phyloP scores from a whole-genome alignment of 2,113 vertebrate genomes.

The Thalassoma bifasciatum region DNA sequence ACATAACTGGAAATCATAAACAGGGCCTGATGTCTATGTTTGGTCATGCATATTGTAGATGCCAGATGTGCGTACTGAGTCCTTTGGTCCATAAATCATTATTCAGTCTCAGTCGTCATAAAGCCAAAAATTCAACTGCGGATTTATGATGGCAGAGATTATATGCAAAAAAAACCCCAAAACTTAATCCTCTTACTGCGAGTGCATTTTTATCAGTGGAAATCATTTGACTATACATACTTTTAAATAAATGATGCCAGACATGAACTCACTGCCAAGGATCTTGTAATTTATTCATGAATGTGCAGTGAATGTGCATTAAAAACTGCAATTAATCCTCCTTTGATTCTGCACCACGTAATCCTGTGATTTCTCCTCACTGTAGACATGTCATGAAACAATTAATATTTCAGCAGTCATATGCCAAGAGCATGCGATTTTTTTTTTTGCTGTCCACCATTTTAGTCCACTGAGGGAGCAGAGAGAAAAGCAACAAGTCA shows the following conservation, averaged over 20 bases:
- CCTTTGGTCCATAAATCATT: slow-evolving; percentile 40
- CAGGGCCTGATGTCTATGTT: slow-evolving; percentile 43
- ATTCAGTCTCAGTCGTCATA: slow-evolving; percentile 28
- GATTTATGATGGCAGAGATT: slow-evolving; percentile 53
- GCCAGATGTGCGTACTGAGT: slow-evolving; percentile 56
- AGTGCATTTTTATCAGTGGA: slow-evolving; percentile 39
- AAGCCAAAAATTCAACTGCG: slow-evolving; percentile 29
- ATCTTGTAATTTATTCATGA: slow-evolving; percentile 37
- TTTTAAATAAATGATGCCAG: slow-evolving; percentile 45
- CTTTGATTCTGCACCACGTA: slow-evolving; percentile 15
- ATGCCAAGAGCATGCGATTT: slow-evolving; percentile 17
- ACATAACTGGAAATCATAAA: slow-evolving; percentile 48
- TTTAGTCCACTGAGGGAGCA: slow-evolving; percentile 42
- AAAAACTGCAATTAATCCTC: slow-evolving; percentile 36
- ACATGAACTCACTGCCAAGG: slow-evolving; percentile 26
- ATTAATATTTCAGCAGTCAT: slow-evolving; percentile 31
- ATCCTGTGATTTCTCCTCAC: slow-evolving; percentile 31
- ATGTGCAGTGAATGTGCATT: slow-evolving; percentile 23
- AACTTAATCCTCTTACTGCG: slow-evolving; percentile 45
- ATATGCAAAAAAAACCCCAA: slow-evolving; percentile 48
- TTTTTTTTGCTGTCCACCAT: slow-evolving; percentile 40
- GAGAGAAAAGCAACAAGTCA: slow-evolving; percentile 34
- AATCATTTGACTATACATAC: slow-evolving; percentile 44
- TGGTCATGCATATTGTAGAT: slow-evolving; percentile 60
- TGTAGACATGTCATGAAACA: slow-evolving; percentile 1